Base-by-base conservation (phyloP, 2,797 vertebrate species). In the Trematomus bernacchii region DNA sequence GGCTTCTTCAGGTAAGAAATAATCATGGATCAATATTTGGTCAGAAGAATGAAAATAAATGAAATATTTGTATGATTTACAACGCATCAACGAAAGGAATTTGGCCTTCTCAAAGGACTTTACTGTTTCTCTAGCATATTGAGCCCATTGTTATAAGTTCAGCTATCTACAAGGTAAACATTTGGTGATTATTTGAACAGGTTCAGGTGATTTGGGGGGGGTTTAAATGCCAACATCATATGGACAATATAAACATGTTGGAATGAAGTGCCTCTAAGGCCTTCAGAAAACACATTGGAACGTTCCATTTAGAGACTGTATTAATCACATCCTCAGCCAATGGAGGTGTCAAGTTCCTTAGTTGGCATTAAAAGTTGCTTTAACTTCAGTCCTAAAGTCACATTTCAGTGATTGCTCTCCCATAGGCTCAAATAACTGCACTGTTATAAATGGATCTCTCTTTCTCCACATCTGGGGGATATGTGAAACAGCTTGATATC, bases 1-100 rank as follows among this genome's bases (percentile, higher is more conserved):
- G 69, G 55, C 37, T 48, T 18, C 77, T 48, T 77, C 79, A 84
- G 89, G 90, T 90, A 77, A 88, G 80, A 73, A 37, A 50, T 11
- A 23, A 1, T 51, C 10, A 15, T 16, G 33, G n/a, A 72, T 27
- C 30, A 21, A 11, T n/a, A 30, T 5, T 6, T 33, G 11, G 2
- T 57, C 43, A 3, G 7, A 61, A 61, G 1, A 55, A 40, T 44
- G 10, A 58, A 27, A 43, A 43, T 44, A 3, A 16, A 14, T 4
- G 10, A 15, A 2, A 42, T 48, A 59, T 52, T 53, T 53, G 2
- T 30, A 21, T 44, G 2, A 37, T 70, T 76, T 62, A 43, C 4
- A 19, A 27, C 13, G 48, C 12, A 40, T 21, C 43, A 62, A 40
- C 47, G 23, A 43, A 51, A 62, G 46, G 46, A 12, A 8, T 8